Conservation (phyloP, 2,113 vertebrate species). For the Pygathrix nemaeus region DNA sequence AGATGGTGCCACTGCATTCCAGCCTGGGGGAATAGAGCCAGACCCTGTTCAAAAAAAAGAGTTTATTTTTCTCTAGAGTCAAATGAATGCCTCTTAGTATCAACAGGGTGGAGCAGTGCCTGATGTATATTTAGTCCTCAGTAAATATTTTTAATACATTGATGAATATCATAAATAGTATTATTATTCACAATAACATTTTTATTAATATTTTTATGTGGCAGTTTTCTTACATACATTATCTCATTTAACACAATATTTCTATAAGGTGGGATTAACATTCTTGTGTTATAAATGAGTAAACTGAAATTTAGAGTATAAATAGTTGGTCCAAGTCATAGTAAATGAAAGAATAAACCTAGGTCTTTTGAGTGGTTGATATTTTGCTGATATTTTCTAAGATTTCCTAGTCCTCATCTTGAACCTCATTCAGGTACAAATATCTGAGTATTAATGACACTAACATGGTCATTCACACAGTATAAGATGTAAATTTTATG, state of each 20-base stretch:
- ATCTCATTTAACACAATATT: not conserved
- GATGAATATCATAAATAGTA: not conserved
- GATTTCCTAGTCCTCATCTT: not conserved
- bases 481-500: not conserved
- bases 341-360: not conserved
- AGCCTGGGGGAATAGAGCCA: too few relatives aligned
- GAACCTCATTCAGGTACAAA: not conserved
- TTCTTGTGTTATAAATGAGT: not conserved
- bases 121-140: not conserved
- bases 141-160: not conserved
- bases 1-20: too few relatives aligned
- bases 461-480: not conserved
- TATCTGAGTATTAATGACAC: not conserved
- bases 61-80: not conserved
- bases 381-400: slow-evolving; percentile 32
- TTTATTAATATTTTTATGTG: not conserved
- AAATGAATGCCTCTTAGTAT: not conserved
- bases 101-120: not conserved
- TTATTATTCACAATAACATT: not conserved
- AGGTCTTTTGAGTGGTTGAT: not conserved
- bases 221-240: not conserved
- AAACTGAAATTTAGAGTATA: not conserved
- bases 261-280: not conserved
- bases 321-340: not conserved
- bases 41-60: too few relatives aligned